phyloP scores from a whole-genome alignment of 2,888 invertebrate species.

The Trissolcus japonicus region DNA sequence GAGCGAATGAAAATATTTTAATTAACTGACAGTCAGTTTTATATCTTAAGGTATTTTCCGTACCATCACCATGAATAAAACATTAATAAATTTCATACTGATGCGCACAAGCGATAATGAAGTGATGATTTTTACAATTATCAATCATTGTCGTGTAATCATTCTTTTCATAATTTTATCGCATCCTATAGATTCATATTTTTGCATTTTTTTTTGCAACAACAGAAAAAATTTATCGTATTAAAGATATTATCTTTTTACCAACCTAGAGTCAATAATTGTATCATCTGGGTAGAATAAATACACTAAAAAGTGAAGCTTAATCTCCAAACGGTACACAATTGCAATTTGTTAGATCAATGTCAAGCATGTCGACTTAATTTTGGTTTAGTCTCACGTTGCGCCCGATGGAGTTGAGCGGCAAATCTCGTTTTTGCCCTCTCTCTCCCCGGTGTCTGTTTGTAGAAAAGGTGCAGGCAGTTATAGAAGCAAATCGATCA shows the following conservation, averaged over 20 bases:
- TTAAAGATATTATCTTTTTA: not conserved
- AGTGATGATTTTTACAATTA: constrained; percentile 8
- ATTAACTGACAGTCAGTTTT: not conserved
- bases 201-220: too few species aligned
- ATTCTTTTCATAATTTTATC: not conserved
- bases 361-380: constrained; percentile 48
- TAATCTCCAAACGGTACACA: constrained; percentile 42
- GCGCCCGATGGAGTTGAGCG: constrained; percentile 14
- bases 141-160: constrained; percentile 4
- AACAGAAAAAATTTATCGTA: too few species aligned
- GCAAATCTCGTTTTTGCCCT: not conserved
- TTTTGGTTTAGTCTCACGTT: constrained; percentile 49
- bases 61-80: constrained; percentile 1
- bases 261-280: constrained; percentile 7
- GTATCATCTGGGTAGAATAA: constrained; percentile 12
- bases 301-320: not conserved
- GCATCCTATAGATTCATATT: not conserved
- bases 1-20: constrained; percentile 1
- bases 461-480: constrained; percentile 48
- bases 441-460: constrained; percentile 18
- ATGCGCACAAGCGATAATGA: not conserved
- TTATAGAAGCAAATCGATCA: constrained; percentile 51
- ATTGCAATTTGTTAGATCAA: constrained; percentile 47
- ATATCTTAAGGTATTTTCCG: constrained; percentile 1
- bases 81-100: constrained; percentile 1